These are phyloP conservation scores for Clarias batrachus DNA, from an alignment of 2,113 vertebrate species.

Conservation along the genomic window DNA sequence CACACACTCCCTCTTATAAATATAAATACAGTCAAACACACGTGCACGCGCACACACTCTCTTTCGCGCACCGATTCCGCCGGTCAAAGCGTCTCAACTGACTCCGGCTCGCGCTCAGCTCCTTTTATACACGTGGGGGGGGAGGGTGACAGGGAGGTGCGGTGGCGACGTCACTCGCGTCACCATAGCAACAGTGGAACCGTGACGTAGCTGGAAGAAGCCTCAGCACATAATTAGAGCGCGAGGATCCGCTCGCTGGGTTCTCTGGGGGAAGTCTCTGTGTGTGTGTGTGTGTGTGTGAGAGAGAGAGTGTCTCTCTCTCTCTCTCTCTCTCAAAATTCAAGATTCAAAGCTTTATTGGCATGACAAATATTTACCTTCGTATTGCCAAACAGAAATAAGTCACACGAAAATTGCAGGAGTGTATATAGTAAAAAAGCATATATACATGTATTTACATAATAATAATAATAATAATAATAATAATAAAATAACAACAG, in stretches of 20 bases:
- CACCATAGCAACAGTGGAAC: constrained; percentile 57
- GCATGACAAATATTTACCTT: no score
- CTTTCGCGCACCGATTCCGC: no score
- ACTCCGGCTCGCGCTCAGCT: background rate
- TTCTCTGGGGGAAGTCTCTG: background rate
- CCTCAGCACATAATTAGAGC: background rate
- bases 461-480: no score
- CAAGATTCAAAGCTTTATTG: no score
- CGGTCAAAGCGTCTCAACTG: background rate
- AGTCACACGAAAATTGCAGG: no score
- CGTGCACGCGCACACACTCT: background rate
- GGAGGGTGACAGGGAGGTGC: constrained; percentile 24
- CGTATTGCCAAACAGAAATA: no score
- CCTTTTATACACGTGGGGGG: constrained; percentile 69
- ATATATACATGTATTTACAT: no score
- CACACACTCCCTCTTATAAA: background rate
- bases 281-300: no score
- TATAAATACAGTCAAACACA: background rate
- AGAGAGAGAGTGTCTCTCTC: background rate
- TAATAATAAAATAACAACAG: no score
- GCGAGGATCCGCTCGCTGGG: background rate
- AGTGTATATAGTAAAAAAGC: no score
- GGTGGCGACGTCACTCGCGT: constrained; percentile 63
- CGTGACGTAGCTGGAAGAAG: constrained; percentile 70
- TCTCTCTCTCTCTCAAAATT: background rate